Base-by-base conservation (phyloP, 2,888 invertebrate genomes). In the Stramonita haemastoma region DNA sequence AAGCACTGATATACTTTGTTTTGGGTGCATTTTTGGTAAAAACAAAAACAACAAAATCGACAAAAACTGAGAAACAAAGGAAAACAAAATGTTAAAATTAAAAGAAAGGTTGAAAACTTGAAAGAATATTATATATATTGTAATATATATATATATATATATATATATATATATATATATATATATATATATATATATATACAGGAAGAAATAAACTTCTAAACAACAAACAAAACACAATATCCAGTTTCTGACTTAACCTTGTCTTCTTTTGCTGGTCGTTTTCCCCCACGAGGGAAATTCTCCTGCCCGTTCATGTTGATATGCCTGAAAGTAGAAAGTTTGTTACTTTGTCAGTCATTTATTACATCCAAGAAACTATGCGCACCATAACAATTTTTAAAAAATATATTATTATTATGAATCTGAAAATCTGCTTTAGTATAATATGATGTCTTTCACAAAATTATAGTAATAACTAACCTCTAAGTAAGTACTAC, bases 271-370 rank as follows among this genome's bases (percentile, higher is more conserved):
- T 29, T 83, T 83, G 36, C 36, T 46, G 36, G 22, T 4, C 46
- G 81, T 83, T 83, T 83, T 22, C 81, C 81, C 22, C 81, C 81
- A 15, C 81, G 81, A 36, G 81, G 81, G 36, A 83, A 83, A 36
- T 83, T 83, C 81, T 83, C 46, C 29, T 83, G 36, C 11, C 26
- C 6, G 26, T 26, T 83, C 81, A 83, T 83, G 13, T 5, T 83
- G 22, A 34, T 15, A 79, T 22, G 15, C 79, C 17, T 79, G 79
- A 34, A 79, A 79, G 34, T 2, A 46, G 46, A 46, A 46, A 46
- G 46, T 46, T 46, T 46, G 46, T 46, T 46, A 46, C 8, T 46
- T 46, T 46, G 46, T 46, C 8, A 46, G 8, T 46, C 46, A 46
- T 46, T 5, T 8, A 46, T 46, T 46, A 46, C 46, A 46, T 46